These are phyloP conservation scores for Halictus quadricinctus DNA, from an alignment of 2,888 invertebrate species.

Conservation along the genomic window DNA sequence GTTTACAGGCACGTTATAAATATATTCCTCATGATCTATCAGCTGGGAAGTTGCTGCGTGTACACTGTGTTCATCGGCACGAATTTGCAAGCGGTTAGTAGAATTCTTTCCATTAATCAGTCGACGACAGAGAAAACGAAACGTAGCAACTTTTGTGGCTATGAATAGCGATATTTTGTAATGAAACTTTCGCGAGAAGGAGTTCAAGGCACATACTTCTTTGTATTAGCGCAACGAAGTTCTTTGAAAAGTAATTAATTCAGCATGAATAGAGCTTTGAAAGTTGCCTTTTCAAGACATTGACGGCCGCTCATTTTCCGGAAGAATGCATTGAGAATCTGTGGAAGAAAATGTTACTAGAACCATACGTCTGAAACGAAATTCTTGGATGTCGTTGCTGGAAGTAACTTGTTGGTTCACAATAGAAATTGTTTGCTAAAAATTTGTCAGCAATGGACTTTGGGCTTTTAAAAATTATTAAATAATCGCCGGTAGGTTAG, in stretches of 20 bases:
- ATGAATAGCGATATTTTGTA: neutral
- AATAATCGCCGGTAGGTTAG: too few species aligned
- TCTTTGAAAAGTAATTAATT: neutral
- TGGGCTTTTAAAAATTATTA: too few species aligned
- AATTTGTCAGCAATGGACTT: too few species aligned
- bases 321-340: neutral
- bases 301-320: neutral
- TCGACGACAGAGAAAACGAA: neutral
- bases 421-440: too few species aligned
- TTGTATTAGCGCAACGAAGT: neutral
- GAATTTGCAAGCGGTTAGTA: slow-evolving; percentile 89
- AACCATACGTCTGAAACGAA: too few species aligned
- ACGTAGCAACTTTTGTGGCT: neutral
- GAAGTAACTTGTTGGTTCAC: too few species aligned
- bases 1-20: slow-evolving; percentile 88
- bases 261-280: neutral
- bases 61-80: slow-evolving; percentile 97
- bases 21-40: slow-evolving; percentile 91
- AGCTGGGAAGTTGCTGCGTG: slow-evolving; percentile 97
- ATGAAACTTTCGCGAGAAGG: neutral
- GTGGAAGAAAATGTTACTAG: neutral
- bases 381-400: too few species aligned
- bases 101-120: slow-evolving; percentile 10
- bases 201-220: neutral
- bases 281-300: neutral